Conservation (phyloP, 2,113 vertebrate species). For the Anarrhichthys ocellatus region DNA sequence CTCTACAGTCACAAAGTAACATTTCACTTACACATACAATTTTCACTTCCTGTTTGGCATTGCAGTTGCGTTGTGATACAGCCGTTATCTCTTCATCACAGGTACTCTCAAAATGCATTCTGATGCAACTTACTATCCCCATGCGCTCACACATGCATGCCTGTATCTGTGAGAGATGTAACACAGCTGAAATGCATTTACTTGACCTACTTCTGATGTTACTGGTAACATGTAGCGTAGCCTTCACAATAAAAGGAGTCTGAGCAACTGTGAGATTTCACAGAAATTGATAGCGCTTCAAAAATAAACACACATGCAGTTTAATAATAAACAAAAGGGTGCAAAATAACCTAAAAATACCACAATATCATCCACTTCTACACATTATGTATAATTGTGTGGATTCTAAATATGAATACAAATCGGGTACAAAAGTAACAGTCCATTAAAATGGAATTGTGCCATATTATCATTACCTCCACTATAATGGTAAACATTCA, state of each 20-base stretch:
- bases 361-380: not conserved
- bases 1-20: not conserved
- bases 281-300: not conserved
- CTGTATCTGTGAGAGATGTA: not conserved
- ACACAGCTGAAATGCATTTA: conserved; percentile 7
- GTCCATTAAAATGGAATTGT: not conserved
- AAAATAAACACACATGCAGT: not conserved
- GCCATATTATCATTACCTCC: conserved; percentile 1
- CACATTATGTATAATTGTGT: not conserved
- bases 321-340: conserved; percentile 3
- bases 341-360: not conserved
- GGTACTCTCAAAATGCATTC: not conserved
- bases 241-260: not conserved
- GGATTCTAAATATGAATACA: not conserved
- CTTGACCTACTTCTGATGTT: conserved; percentile 25
- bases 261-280: conserved; percentile 5
- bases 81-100: not conserved
- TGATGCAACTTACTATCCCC: not conserved
- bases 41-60: not conserved
- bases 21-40: not conserved
- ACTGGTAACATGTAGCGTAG: not conserved
- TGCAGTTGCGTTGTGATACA: not conserved
- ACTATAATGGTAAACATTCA: not conserved
- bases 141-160: not conserved
- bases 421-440: not conserved